Conservation (phyloP, 2,888 invertebrate species). For the Rhagium mordax region DNA sequence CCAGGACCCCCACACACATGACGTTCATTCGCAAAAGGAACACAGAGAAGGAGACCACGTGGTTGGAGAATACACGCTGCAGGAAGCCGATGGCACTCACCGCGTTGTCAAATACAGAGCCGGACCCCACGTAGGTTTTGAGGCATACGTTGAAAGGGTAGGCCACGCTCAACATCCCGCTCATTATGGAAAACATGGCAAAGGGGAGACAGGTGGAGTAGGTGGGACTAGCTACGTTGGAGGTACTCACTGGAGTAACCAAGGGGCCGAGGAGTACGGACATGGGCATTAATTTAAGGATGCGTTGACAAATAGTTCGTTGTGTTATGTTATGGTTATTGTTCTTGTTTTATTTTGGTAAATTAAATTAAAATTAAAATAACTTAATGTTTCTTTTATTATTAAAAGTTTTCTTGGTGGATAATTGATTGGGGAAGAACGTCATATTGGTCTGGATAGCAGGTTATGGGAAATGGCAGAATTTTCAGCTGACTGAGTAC, state of each 20-base stretch:
- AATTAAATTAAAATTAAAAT: background rate
- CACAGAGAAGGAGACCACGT: slow-evolving; percentile 72
- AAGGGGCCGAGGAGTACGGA: slow-evolving; percentile 4
- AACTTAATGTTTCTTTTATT: too few species aligned
- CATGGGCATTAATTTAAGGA: background rate
- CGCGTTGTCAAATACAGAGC: slow-evolving; percentile 74
- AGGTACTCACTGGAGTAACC: slow-evolving; percentile 57
- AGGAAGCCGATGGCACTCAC: slow-evolving; percentile 73
- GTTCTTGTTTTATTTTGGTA: background rate
- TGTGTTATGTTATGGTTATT: too few species aligned
- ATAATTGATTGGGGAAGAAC: too few species aligned
- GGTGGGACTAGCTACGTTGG: slow-evolving; percentile 58
- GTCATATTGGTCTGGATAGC: too few species aligned
- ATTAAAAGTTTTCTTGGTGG: too few species aligned
- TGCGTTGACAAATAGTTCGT: background rate
- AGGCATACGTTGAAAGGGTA: slow-evolving; percentile 59
- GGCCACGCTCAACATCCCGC: slow-evolving; percentile 70
- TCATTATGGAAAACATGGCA: slow-evolving; percentile 35
- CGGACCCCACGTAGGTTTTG: slow-evolving; percentile 72
- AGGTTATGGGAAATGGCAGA: too few species aligned
- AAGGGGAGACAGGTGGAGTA: slow-evolving; percentile 39
- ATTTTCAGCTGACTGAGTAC: too few species aligned
- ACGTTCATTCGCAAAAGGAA: slow-evolving; percentile 73
- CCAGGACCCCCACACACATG: slow-evolving; percentile 73
- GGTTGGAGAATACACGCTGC: slow-evolving; percentile 72